These are phyloP conservation scores for Hippocampus barbouri DNA, from an alignment of 2,113 vertebrate species.

Conservation along the genomic window DNA sequence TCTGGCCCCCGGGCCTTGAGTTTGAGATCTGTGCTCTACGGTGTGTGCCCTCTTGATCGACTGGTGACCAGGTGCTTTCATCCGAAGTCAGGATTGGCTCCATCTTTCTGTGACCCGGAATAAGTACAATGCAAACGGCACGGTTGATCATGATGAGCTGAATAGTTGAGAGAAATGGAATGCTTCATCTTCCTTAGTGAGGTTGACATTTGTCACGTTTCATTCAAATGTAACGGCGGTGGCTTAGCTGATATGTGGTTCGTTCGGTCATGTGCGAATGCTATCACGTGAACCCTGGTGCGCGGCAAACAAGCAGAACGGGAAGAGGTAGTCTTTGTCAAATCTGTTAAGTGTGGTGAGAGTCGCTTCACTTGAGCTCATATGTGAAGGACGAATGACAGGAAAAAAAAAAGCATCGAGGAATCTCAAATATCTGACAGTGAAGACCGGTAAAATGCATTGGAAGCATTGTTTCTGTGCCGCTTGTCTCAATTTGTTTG, in stretches of 20 bases:
- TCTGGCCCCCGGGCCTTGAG: no score
- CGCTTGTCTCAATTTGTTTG: background rate
- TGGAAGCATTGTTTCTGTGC: background rate
- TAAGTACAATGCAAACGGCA: no score
- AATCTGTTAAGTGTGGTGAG: background rate
- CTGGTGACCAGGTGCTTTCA: no score
- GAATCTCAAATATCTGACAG: background rate
- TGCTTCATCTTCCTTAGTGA: background rate
- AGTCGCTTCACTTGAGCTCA: background rate
- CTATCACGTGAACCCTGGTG: background rate
- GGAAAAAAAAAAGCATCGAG: background rate
- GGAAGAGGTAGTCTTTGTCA: background rate
- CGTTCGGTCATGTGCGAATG: background rate
- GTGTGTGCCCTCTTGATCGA: no score
- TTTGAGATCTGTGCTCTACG: no score
- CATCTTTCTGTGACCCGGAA: no score
- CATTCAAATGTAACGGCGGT: background rate
- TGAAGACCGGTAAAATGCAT: background rate
- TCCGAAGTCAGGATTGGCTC: no score
- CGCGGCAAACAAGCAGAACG: background rate
- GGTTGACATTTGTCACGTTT: background rate
- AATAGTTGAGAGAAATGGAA: no score
- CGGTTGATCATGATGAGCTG: no score
- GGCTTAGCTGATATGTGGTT: background rate
- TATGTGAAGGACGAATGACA: background rate